A percentile compares a stretch with the other conserved stretches of the same genome.
Conservation (phyloP, 2,113 vertebrate genomes). For the Romanogobio albipinnatus region DNA sequence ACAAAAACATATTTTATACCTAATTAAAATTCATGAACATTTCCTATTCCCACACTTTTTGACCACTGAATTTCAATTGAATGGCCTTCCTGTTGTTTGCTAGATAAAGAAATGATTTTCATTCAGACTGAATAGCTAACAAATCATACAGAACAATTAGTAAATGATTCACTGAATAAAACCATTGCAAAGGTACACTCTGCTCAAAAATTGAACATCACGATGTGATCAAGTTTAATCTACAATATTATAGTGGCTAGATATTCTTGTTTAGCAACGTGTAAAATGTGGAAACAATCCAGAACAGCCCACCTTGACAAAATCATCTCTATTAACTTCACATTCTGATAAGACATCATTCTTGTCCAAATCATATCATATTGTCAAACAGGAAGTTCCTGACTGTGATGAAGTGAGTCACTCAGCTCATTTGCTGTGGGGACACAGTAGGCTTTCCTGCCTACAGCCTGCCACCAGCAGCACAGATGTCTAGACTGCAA, state of each 20-base stretch:
- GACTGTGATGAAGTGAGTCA: constrained; percentile 42
- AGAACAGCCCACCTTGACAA: background rate
- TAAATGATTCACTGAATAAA: background rate
- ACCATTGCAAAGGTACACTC: background rate
- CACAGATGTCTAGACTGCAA: constrained; percentile 74
- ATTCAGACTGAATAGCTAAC: background rate
- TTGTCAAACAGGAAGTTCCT: constrained; percentile 42
- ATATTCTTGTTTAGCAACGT: background rate
- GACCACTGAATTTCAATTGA: background rate
- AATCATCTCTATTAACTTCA: background rate
- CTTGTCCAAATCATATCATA: constrained; percentile 39
- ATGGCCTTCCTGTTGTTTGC: background rate
- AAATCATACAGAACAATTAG: background rate
- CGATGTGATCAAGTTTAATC: background rate
- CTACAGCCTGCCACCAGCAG: constrained; percentile 52
- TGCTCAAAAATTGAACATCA: too few species aligned
- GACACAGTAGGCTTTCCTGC: constrained; percentile 49
- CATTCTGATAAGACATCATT: constrained; percentile 3
- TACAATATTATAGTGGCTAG: background rate
- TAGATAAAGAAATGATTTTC: background rate
- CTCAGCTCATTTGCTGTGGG: constrained; percentile 44
- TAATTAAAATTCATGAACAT: background rate
- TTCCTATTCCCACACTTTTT: background rate
- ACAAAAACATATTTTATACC: background rate
- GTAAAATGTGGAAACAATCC: background rate